A percentile compares a stretch with the other conserved stretches of the same genome.
phyloP scores from a whole-genome alignment of 2,888 invertebrate species.

The Mesochorus sp. region DNA sequence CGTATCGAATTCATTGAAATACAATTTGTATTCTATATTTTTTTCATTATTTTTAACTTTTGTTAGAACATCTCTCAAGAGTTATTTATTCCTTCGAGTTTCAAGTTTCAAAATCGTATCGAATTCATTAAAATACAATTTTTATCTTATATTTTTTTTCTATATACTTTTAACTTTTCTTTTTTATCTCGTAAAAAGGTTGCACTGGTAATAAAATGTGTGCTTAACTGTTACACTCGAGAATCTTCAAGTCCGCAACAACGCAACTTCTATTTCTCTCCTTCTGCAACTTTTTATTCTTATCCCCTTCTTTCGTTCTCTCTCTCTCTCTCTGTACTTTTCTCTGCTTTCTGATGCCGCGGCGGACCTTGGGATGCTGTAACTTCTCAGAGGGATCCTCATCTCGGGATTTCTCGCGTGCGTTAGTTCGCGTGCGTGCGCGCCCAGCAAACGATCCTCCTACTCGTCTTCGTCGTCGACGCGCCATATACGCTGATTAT shows the following conservation, averaged over 20 bases:
- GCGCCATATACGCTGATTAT: constrained; percentile 45
- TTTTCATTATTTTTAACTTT: no score
- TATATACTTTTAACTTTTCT: background rate
- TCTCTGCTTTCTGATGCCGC: constrained; percentile 10
- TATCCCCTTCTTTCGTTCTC: no score
- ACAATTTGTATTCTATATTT: no score
- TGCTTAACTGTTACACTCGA: background rate
- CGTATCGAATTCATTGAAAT: no score
- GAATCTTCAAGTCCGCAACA: background rate
- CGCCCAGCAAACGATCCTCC: constrained; percentile 42
- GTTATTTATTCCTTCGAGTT: no score
- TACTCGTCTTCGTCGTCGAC: constrained; percentile 24
- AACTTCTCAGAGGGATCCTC: constrained; percentile 5
- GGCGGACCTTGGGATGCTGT: constrained; percentile 22
- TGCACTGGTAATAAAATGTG: no score
- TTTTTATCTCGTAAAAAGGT: no score
- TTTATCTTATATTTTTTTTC: background rate
- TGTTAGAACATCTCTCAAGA: no score
- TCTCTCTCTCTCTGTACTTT: background rate
- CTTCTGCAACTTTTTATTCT: no score
- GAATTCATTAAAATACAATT: no score
- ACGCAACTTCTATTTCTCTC: background rate
- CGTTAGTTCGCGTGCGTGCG: constrained; percentile 28
- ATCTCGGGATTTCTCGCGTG: constrained; percentile 33
- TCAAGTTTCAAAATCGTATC: no score